A percentile compares a stretch with the other conserved stretches of the same genome.
Evolutionary conservation across 2,797 vertebrate genomes (phyloP).

Genomic region (Molothrus ater): DNA sequence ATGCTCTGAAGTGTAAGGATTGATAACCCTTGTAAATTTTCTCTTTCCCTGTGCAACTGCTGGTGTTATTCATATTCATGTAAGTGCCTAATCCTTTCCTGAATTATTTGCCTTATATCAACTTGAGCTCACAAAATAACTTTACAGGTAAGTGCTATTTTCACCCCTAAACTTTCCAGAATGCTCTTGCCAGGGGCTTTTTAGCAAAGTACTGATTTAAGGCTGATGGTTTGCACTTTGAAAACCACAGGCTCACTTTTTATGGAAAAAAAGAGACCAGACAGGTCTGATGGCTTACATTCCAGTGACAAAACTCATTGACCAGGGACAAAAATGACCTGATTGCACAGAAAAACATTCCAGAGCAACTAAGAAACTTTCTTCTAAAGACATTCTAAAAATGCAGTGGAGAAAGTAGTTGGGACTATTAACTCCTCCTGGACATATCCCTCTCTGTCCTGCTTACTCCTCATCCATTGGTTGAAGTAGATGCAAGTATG

Average conservation of each 20-base stretch:
- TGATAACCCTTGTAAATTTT: conserved; percentile 60
- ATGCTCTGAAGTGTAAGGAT: conserved; percentile 31
- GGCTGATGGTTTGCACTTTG: neutral
- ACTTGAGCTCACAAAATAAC: conserved; percentile 45
- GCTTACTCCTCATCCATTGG: neutral
- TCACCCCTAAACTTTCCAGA: conserved; percentile 45
- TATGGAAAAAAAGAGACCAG: neutral
- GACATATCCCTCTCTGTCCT: neutral
- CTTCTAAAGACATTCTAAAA: neutral
- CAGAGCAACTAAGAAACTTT: neutral
- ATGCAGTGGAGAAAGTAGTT: neutral
- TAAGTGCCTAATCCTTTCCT: conserved; percentile 45
- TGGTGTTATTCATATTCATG: conserved; percentile 60
- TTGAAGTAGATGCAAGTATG: neutral
- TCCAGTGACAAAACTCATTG: neutral
- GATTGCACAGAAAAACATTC: neutral
- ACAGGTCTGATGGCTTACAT: neutral
- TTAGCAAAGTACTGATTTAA: conserved; percentile 25
- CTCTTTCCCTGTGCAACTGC: neutral
- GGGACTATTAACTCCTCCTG: neutral
- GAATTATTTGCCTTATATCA: conserved; percentile 55
- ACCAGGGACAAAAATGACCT: neutral
- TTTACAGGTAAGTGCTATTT: conserved; percentile 29
- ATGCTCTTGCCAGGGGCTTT: neutral
- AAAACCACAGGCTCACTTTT: conserved; percentile 3